Conservation (phyloP, 2,113 vertebrate species). For the Pelmatolapia mariae region DNA sequence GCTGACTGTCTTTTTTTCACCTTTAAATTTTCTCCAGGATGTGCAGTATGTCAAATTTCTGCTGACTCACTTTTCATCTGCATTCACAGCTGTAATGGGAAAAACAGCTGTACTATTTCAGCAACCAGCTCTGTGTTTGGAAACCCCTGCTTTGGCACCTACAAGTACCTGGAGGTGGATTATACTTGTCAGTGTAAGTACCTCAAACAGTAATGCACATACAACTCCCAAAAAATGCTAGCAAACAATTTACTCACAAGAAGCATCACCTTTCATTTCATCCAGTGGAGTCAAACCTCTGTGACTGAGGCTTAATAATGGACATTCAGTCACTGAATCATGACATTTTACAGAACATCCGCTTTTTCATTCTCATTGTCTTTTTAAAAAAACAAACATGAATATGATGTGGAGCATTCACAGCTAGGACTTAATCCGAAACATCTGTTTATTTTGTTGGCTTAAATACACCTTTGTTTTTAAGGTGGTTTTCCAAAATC, state of each 20-base stretch:
- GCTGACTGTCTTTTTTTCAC: neutral
- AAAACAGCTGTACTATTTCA: neutral
- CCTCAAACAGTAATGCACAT: neutral
- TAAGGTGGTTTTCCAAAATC: no score
- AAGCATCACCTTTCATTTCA: neutral
- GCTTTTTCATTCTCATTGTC: no score
- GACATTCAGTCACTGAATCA: no score
- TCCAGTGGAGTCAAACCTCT: neutral
- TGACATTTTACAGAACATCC: no score
- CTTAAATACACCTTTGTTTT: no score
- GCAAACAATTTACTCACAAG: neutral
- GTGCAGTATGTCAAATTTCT: neutral
- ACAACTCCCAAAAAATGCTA: neutral
- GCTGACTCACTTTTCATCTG: neutral
- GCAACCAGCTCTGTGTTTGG: accelerated
- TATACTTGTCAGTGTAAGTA: neutral
- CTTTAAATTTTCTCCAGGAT: neutral
- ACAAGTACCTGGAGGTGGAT: neutral
- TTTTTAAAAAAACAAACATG: no score
- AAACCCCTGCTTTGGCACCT: neutral
- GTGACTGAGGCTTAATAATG: no score
- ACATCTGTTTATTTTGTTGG: no score
- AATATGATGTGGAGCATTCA: no score
- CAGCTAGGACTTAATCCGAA: no score
- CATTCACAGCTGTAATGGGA: neutral